phyloP scores from a whole-genome alignment of 2,888 invertebrate genomes.

The Hypena proboscidalis region DNA sequence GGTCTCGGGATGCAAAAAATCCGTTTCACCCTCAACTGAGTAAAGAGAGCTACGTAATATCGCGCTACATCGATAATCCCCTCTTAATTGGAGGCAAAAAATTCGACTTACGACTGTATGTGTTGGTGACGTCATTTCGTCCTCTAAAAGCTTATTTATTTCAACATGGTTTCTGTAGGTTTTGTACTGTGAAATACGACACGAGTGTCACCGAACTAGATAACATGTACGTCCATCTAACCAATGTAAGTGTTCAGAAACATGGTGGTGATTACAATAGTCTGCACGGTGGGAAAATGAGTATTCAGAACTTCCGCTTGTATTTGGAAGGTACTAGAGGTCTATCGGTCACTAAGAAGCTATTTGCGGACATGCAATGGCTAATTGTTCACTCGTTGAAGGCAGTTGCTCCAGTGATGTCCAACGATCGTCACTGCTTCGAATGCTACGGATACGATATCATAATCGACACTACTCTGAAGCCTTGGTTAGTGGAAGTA shows the following conservation, averaged over 20 bases:
- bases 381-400: conserved; percentile 96
- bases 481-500: conserved; percentile 96
- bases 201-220: conserved; percentile 93
- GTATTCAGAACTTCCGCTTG: conserved; percentile 93
- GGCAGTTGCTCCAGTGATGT: conserved; percentile 95
- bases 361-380: conserved; percentile 95
- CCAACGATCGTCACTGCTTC: conserved; percentile 95
- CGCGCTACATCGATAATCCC: conserved; percentile 97
- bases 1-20: conserved; percentile 94
- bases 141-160: conserved; percentile 97
- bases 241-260: conserved; percentile 98
- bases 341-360: conserved; percentile 92
- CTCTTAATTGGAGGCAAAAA: conserved; percentile 97
- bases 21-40: conserved; percentile 91
- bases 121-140: conserved; percentile 95
- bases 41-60: conserved; percentile 96
- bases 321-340: conserved; percentile 96
- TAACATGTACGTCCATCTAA: conserved; percentile 97
- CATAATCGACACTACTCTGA: conserved; percentile 95
- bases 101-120: conserved; percentile 96
- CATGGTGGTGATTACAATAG: conserved; percentile 96
- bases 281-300: conserved; percentile 97
- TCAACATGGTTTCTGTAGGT: conserved; percentile 96
- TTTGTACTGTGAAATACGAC: conserved; percentile 97
- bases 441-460: conserved; percentile 98